These are phyloP conservation scores for Eurois occulta DNA, from an alignment of 2,888 invertebrate species.

Conservation along the genomic window DNA sequence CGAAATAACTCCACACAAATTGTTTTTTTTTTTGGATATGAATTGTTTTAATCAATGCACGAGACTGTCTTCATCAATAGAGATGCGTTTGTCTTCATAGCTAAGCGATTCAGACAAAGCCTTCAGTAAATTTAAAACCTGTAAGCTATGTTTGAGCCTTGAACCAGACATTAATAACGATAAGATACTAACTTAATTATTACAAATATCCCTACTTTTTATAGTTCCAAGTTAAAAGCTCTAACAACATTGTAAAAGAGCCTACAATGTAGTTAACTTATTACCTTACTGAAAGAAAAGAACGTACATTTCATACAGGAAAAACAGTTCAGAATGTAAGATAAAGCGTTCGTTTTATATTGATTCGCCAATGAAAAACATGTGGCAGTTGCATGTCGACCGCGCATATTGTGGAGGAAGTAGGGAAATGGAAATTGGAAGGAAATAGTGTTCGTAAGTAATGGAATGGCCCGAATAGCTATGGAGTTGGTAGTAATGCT, in stretches of 20 bases:
- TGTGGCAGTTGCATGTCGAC: conserved; percentile 56
- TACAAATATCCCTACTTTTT: not conserved
- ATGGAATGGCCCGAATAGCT: conserved; percentile 53
- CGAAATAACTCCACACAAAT: not conserved
- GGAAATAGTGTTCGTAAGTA: conserved; percentile 63
- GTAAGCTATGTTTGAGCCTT: not conserved
- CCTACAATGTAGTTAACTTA: not conserved
- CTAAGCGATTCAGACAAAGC: not conserved
- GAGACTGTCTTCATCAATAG: not conserved
- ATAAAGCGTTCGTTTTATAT: conserved; percentile 50
- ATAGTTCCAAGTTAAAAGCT: not conserved
- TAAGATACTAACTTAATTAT: not conserved
- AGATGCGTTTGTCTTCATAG: not conserved
- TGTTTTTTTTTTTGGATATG: not conserved
- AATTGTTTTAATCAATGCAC: not conserved
- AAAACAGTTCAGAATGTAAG: conserved; percentile 31
- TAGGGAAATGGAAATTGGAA: conserved; percentile 55
- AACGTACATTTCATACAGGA: conserved; percentile 1
- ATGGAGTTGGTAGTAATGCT: conserved; percentile 33
- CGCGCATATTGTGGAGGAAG: conserved; percentile 36
- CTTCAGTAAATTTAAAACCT: not conserved
- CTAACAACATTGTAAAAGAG: conserved; percentile 1
- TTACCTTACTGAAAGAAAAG: conserved; percentile 20
- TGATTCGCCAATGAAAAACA: conserved; percentile 59
- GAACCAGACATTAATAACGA: not conserved